Conservation (phyloP, 2,797 vertebrate genomes). For the Clamator glandarius region DNA sequence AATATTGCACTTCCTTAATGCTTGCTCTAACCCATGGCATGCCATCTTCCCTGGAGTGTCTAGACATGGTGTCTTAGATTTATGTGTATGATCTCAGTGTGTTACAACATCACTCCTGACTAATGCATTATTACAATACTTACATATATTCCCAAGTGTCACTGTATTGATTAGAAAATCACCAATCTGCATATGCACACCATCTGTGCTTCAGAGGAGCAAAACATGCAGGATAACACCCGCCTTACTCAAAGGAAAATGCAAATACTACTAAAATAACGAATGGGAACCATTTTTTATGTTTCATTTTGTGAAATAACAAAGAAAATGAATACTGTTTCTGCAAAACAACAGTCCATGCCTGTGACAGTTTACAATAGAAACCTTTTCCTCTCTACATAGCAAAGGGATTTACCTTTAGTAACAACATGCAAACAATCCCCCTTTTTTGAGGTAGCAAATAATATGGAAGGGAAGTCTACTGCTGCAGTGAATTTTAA, state of each 20-base stretch:
- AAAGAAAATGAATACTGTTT: constrained; percentile 43
- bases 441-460: constrained; percentile 59
- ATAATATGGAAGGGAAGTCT: constrained; percentile 28
- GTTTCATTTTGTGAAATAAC: constrained; percentile 45
- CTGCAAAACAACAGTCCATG: background rate
- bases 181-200: constrained; percentile 91
- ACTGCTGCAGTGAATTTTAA: constrained; percentile 57
- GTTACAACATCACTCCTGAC: constrained; percentile 84
- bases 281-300: constrained; percentile 43
- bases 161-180: constrained; percentile 93
- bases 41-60: constrained; percentile 82
- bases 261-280: constrained; percentile 70
- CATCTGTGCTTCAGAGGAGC: constrained; percentile 87
- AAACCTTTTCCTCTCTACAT: constrained; percentile 3
- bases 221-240: constrained; percentile 78
- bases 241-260: constrained; percentile 70
- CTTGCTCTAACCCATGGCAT: constrained; percentile 76
- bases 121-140: constrained; percentile 86
- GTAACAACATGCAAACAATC: constrained; percentile 16
- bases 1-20: constrained; percentile 80
- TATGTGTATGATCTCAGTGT: constrained; percentile 86
- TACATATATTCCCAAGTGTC: constrained; percentile 90
- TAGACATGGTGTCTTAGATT: constrained; percentile 81
- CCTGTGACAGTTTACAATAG: constrained; percentile 20
- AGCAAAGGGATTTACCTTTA: constrained; percentile 16